Percentiles rank a stretch among this genome's conserved stretches.
Evolutionary conservation across 2,113 vertebrate genomes (phyloP).

Genomic region (Sylvilagus bachmani): DNA sequence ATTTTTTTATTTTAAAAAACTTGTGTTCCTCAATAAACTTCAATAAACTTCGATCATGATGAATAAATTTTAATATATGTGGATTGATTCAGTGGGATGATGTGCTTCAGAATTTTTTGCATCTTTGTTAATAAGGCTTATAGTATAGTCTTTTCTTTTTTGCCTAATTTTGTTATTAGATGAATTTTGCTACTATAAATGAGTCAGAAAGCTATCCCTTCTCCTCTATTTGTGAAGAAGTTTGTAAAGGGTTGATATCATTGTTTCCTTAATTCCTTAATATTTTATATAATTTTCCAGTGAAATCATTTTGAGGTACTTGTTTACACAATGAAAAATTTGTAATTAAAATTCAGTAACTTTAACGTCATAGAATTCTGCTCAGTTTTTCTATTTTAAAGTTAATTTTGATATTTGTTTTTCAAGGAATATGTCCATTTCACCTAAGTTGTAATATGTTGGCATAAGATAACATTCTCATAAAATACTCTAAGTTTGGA

Average conservation of each 20-base stretch:
- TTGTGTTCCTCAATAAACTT: neutral
- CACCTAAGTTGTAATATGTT: neutral
- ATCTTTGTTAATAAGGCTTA: neutral
- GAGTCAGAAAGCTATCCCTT: neutral
- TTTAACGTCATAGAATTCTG: neutral
- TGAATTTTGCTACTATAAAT: neutral
- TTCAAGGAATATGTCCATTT: neutral
- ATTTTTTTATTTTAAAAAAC: neutral
- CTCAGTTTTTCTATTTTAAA: neutral
- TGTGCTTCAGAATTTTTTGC: neutral
- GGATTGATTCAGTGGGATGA: neutral
- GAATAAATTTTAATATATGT: neutral
- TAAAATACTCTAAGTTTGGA: neutral
- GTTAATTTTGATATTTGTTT: neutral
- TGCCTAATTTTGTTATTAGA: neutral
- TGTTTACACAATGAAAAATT: neutral
- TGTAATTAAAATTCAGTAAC: neutral
- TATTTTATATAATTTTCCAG: neutral
- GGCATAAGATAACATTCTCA: neutral
- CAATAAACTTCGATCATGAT: neutral
- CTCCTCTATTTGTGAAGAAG: neutral
- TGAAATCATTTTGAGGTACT: neutral
- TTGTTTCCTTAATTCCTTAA: neutral
- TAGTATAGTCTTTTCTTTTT: neutral
- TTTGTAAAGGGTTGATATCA: neutral